phyloP scores from a whole-genome alignment of 2,113 vertebrate genomes.

The Oncorhynchus nerka region DNA sequence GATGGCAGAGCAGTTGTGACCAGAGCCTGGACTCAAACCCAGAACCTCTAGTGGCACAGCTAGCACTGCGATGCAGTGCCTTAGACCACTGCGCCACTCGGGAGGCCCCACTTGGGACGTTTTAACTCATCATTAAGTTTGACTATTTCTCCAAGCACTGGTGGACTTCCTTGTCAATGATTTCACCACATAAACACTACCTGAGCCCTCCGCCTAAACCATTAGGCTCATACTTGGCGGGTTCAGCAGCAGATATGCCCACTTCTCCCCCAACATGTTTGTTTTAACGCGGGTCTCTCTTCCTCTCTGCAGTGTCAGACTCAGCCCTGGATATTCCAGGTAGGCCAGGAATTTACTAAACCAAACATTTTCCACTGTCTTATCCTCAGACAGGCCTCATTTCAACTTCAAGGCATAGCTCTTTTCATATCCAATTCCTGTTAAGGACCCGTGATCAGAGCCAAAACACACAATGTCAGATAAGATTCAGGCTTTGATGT shows the following conservation, averaged over 20 bases:
- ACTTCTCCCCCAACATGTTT: slow-evolving; percentile 20
- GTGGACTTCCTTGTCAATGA: slow-evolving; percentile 28
- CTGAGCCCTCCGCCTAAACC: slow-evolving; percentile 46
- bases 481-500: slow-evolving; percentile 55
- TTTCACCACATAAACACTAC: slow-evolving; percentile 35
- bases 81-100: not conserved
- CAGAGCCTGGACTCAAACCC: no score
- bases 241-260: slow-evolving; percentile 26
- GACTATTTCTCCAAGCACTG: slow-evolving; percentile 25
- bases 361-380: slow-evolving; percentile 53
- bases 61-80: no score
- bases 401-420: slow-evolving; percentile 24
- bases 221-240: slow-evolving; percentile 33
- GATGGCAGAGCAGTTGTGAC: not conserved
- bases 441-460: slow-evolving; percentile 14
- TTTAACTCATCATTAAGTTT: slow-evolving; percentile 34
- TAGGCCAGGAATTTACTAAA: slow-evolving; percentile 44
- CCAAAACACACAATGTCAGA: slow-evolving; percentile 52
- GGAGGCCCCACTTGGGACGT: not conserved
- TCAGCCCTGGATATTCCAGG: slow-evolving; percentile 54
- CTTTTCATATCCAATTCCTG: slow-evolving; percentile 40
- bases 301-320: slow-evolving; percentile 38
- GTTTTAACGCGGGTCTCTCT: slow-evolving; percentile 15
- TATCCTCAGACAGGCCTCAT: slow-evolving; percentile 28
- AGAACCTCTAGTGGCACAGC: no score